Conservation (phyloP, 2,113 vertebrate genomes). For the Podiceps cristatus region DNA sequence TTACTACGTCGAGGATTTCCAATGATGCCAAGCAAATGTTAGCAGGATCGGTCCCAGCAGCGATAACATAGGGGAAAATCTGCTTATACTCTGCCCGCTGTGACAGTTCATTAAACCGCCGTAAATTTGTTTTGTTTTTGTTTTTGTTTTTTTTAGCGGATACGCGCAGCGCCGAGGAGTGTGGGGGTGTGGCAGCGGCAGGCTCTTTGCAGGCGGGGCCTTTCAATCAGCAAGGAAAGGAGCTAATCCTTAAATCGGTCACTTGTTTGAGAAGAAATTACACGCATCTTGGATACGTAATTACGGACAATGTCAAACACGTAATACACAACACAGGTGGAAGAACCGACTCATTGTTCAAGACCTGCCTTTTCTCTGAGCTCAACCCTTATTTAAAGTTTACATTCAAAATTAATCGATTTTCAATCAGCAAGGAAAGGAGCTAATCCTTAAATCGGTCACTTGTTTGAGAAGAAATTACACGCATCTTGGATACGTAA, state of each 20-base stretch:
- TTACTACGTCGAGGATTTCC: neutral
- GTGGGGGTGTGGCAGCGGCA: neutral
- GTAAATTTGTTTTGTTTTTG: neutral
- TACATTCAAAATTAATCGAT: neutral
- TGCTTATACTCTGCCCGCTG: accelerated
- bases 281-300: neutral
- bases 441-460: neutral
- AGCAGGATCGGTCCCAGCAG: neutral
- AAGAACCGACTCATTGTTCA: neutral
- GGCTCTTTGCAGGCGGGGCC: neutral
- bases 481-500: neutral
- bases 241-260: neutral
- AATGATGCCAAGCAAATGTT: neutral
- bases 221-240: neutral
- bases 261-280: neutral
- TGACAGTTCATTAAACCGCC: neutral
- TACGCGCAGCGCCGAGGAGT: neutral
- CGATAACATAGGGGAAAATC: neutral
- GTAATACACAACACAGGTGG: neutral
- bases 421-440: neutral
- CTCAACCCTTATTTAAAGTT: neutral
- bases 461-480: neutral
- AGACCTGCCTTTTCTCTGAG: neutral
- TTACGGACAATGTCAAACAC: neutral
- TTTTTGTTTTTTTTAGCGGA: neutral